A percentile compares a stretch with the other conserved stretches of the same genome.
Evolutionary conservation across 2,888 invertebrate genomes (phyloP).

Genomic region (Microctonus aethiopoides): DNA sequence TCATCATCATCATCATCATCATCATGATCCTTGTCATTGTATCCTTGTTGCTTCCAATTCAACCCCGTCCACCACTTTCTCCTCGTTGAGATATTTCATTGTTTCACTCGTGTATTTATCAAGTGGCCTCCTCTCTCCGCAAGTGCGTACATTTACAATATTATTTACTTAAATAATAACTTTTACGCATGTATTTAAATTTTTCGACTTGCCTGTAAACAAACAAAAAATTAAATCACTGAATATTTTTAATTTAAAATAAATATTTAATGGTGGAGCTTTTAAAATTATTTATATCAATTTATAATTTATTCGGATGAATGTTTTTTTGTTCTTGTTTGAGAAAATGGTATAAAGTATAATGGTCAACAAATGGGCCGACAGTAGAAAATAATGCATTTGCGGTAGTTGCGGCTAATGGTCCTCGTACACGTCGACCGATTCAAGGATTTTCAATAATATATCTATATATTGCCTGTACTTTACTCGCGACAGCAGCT

Average conservation of each 20-base stretch:
- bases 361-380: slow-evolving; percentile 36
- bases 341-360: background rate
- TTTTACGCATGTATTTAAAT: background rate
- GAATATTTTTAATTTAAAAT: too few species aligned
- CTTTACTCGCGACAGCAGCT: background rate
- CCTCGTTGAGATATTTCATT: slow-evolving; percentile 56
- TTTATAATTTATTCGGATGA: background rate
- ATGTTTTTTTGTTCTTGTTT: background rate
- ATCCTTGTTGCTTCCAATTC: background rate
- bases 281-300: background rate
- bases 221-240: background rate
- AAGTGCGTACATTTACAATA: slow-evolving; percentile 29
- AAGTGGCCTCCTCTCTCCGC: slow-evolving; percentile 33
- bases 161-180: background rate
- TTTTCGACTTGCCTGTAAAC: too few species aligned
- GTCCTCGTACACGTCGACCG: slow-evolving; percentile 42
- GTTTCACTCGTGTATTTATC: slow-evolving; percentile 53
- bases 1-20: background rate
- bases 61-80: background rate
- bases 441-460: slow-evolving; percentile 54
- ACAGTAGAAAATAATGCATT: slow-evolving; percentile 40
- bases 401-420: slow-evolving; percentile 40
- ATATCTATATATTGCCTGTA: background rate
- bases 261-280: too few species aligned
- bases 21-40: background rate